Conservation (phyloP, 2,797 vertebrate species). For the Eutrigla gurnardus region DNA sequence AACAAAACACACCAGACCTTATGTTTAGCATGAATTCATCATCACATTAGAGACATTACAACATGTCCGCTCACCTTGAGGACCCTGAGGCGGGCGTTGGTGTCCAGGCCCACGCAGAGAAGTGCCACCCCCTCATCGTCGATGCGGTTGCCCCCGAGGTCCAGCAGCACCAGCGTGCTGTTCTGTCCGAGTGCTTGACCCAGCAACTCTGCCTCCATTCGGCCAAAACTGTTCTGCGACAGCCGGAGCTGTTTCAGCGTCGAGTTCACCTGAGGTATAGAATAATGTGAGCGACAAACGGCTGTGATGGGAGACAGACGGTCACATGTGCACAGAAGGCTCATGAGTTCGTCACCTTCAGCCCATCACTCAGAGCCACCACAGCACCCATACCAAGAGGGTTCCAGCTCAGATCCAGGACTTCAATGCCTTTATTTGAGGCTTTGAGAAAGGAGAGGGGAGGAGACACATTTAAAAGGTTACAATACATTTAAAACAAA, state of each 20-base stretch:
- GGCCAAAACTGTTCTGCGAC: constrained; percentile 82
- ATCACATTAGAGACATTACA: neutral
- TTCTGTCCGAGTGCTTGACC: constrained; percentile 82
- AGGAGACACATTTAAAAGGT: neutral
- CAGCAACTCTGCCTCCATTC: constrained; percentile 75
- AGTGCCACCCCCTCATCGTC: constrained; percentile 67
- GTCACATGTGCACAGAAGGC: neutral
- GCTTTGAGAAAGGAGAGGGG: constrained; percentile 61
- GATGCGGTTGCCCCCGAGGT: constrained; percentile 83
- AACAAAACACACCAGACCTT: neutral
- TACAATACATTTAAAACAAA: neutral
- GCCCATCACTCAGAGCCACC: constrained; percentile 76
- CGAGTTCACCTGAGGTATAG: constrained; percentile 71
- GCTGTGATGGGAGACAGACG: neutral
- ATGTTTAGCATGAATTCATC: neutral
- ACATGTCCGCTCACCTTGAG: constrained; percentile 77
- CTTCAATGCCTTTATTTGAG: constrained; percentile 77
- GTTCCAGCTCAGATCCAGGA: constrained; percentile 87
- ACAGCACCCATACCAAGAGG: constrained; percentile 70
- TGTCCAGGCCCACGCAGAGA: constrained; percentile 81
- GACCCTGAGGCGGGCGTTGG: constrained; percentile 78
- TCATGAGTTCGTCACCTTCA: constrained; percentile 78
- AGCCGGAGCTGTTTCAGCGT: constrained; percentile 80
- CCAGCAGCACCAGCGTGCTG: constrained; percentile 75
- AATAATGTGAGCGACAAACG: neutral